Evolutionary conservation across 2,797 vertebrate species (phyloP).

Genomic region (Halcyon badia): DNA sequence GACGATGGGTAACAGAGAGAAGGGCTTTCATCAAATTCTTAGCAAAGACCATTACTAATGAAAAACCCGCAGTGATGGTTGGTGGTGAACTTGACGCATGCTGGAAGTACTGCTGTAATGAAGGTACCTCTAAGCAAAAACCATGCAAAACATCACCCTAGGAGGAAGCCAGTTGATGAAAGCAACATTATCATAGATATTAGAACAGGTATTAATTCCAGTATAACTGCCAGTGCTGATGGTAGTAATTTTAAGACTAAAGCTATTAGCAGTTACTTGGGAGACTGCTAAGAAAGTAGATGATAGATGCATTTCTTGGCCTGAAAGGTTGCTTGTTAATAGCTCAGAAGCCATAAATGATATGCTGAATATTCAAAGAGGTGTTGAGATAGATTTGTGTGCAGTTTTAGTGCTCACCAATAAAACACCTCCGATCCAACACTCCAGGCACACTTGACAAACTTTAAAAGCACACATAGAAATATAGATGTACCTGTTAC

Average conservation of each 20-base stretch:
- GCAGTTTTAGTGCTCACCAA: not conserved
- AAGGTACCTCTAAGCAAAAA: not conserved
- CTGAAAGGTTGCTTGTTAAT: not conserved
- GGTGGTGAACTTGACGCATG: not conserved
- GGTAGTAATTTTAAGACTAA: not conserved
- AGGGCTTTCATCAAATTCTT: not conserved
- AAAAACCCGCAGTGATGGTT: not conserved
- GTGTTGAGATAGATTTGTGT: not conserved
- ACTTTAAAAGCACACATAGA: not conserved
- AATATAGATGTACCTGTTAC: not conserved
- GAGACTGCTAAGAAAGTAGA: not conserved
- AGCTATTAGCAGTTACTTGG: not conserved
- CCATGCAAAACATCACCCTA: not conserved
- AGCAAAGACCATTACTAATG: not conserved
- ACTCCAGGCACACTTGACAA: not conserved
- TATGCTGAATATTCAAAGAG: constrained; percentile 32
- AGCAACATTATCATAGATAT: not conserved
- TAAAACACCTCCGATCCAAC: not conserved
- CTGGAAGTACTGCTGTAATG: not conserved
- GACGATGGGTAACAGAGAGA: not conserved
- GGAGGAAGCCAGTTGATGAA: not conserved
- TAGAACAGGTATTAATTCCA: not conserved
- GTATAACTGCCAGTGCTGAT: not conserved
- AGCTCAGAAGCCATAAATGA: not conserved
- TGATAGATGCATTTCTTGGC: not conserved